Evolutionary conservation across 2,888 invertebrate genomes (phyloP), one percentile per base, ranked within the genome.

Genomic region (Pristionchus entomophagus): DNA sequence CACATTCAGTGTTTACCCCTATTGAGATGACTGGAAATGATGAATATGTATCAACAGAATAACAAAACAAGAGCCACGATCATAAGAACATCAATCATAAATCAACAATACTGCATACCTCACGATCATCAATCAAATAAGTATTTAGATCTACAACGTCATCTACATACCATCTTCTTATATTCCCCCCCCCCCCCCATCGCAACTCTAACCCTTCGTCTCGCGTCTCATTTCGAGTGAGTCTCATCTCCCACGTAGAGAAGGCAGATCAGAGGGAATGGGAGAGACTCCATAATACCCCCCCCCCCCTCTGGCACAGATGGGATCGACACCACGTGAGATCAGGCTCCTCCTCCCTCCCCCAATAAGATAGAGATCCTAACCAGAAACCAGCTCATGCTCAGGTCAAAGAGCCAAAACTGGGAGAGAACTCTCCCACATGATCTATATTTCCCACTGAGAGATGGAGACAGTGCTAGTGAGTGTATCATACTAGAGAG

Each of bases 371-470:
- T 10, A 14, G n/a, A 35, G 35, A 35, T 32, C 65, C 8, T 19
- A 35, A 35, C 65, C 32, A 65, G 35, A 26, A 73, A 73, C 73
- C 73, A 41, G 73, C 73, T 73, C 1, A 14, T 56, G 5, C 56
- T 14, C 65, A 1, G 78, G 51, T 80, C 78, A 80, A 80, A 29
- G 51, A 80, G 51, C 51, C n/a, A 80, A 51, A 80, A 51, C 49
- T 49, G 78, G 12, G 26, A 32, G 78, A 32, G 78, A 80, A 80
- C n/a, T n/a, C n/a, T n/a, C n/a, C n/a, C n/a, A n/a, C 78, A 80
- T 32, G 41, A n/a, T 26, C 49, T 38, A n/a, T 73, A 49, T 80
- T 80, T 41, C 78, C 5, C 78, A 17, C 51, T 4, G 22, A 51
- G 49, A 80, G 49, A 80, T 10, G 51, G 51, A 51, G 78, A 80